Percentiles rank a stretch among this genome's conserved stretches.
These are phyloP conservation scores for Xanthorhoe designata DNA, from an alignment of 2,888 invertebrate species.

Conservation along the genomic window DNA sequence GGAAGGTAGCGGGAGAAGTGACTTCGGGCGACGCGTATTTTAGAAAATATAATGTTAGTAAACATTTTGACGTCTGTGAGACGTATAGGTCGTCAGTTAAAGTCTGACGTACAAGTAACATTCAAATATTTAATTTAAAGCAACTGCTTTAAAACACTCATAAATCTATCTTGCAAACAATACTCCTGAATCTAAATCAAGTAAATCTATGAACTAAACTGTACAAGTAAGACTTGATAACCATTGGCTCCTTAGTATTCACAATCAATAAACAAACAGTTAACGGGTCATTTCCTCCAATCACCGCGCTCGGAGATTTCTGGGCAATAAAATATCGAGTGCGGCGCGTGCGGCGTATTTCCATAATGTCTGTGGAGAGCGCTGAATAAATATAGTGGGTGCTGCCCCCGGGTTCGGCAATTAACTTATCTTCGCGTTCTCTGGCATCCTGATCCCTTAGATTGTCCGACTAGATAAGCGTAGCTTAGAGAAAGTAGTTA, in stretches of 20 bases:
- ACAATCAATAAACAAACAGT: slow-evolving; percentile 42
- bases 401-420: slow-evolving; percentile 65
- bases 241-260: slow-evolving; percentile 6
- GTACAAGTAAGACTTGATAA: neutral
- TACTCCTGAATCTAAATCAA: neutral
- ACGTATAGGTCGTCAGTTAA: too few relatives aligned
- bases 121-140: neutral
- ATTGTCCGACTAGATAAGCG: slow-evolving; percentile 72
- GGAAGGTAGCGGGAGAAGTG: too few relatives aligned
- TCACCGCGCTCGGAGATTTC: slow-evolving; percentile 41
- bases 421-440: slow-evolving; percentile 73
- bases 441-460: slow-evolving; percentile 68
- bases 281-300: slow-evolving; percentile 43
- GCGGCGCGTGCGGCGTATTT: slow-evolving; percentile 49
- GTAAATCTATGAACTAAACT: neutral
- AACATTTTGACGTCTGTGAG: too few relatives aligned
- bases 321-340: slow-evolving; percentile 42
- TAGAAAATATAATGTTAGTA: too few relatives aligned
- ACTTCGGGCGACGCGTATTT: too few relatives aligned
- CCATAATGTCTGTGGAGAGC: slow-evolving; percentile 62
- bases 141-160: neutral
- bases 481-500: slow-evolving; percentile 45
- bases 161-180: too few relatives aligned
- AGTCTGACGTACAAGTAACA: too few relatives aligned
- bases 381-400: slow-evolving; percentile 29